Base-by-base conservation (phyloP, 2,888 invertebrate species). In the Hemaris fuciformis region DNA sequence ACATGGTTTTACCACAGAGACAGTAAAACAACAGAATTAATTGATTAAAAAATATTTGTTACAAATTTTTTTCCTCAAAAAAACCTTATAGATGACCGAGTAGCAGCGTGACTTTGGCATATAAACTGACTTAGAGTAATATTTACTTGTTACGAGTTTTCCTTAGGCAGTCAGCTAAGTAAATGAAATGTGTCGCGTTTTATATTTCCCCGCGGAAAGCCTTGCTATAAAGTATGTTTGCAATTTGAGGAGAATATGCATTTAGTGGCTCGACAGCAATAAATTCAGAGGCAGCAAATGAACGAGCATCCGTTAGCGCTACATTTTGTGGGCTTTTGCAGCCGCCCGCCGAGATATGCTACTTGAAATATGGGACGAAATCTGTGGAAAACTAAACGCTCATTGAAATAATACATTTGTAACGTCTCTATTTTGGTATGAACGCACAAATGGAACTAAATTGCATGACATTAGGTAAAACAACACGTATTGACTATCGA, bases 171-270 rank as follows among this genome's bases (percentile, higher is more conserved):
- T 10, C 72, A 70, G 66, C 66, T 67, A 45, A 62, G 63, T 68
- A 72, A 76, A 78, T 75, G 71, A 75, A 74, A 76, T 76, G 71
- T 75, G 75, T 75, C 74, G 72, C 71, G 68, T 79, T 81, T 80
- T 76, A 81, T 76, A 79, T 80, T 77, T 74, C 68, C 57, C 74
- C 72, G 72, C 75, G 73, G 71, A 76, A 83, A 79, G 77, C 75
- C 75, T 63, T 72, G 79, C 77, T 74, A 82, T 83, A 82, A 79
- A 83, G 79, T 77, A 80, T 77, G 77, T 76, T 74, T 74, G 80
- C 81, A 79, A 82, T 84, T 81, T 80, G 76, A 75, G 79, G 74
- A 80, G 81, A 84, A 84, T 85, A 84, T 84, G 84, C 83, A 85
- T 85, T 84, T 83, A 81, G 81, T 75, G 66, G 75, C 77, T 74